These are phyloP conservation scores for Sardinella longiceps DNA, from an alignment of 2,797 vertebrate genomes.

Conservation along the genomic window DNA sequence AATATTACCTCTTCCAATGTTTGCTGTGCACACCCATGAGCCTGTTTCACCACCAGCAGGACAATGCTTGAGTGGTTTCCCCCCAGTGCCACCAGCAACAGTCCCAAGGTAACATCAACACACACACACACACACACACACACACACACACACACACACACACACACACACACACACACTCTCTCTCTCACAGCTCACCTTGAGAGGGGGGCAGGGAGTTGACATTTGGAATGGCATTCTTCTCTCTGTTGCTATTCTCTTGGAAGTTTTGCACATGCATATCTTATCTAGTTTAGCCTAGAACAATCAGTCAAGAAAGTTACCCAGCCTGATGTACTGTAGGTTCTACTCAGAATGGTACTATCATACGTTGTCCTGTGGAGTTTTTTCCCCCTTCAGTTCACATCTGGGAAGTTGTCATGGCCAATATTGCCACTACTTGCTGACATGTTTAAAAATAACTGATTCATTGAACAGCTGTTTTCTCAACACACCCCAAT, in stretches of 20 bases:
- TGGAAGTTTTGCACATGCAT: not conserved
- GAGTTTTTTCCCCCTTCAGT: too few relatives aligned
- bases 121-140: slow-evolving; percentile 18
- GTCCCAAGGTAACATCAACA: slow-evolving; percentile 36
- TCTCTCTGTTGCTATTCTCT: not conserved
- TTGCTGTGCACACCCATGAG: slow-evolving; percentile 70
- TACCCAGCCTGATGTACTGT: too few relatives aligned
- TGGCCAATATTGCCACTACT: not conserved
- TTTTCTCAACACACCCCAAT: not conserved
- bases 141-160: slow-evolving; percentile 9
- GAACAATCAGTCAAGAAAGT: too few relatives aligned
- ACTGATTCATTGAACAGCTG: not conserved
- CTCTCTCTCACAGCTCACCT: slow-evolving; percentile 21
- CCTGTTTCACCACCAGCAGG: slow-evolving; percentile 61
- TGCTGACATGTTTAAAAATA: not conserved
- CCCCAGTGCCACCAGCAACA: slow-evolving; percentile 53
- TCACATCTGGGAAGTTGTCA: not conserved
- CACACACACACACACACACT: not conserved
- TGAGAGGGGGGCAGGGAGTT: not conserved
- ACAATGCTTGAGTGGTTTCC: slow-evolving; percentile 62
- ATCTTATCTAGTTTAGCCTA: too few relatives aligned
- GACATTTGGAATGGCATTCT: not conserved
- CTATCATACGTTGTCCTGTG: too few relatives aligned
- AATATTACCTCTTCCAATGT: slow-evolving; percentile 69
- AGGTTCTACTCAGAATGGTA: too few relatives aligned